These are phyloP conservation scores for Sternotherus odoratus DNA, from an alignment of 2,797 vertebrate genomes.

Conservation along the genomic window DNA sequence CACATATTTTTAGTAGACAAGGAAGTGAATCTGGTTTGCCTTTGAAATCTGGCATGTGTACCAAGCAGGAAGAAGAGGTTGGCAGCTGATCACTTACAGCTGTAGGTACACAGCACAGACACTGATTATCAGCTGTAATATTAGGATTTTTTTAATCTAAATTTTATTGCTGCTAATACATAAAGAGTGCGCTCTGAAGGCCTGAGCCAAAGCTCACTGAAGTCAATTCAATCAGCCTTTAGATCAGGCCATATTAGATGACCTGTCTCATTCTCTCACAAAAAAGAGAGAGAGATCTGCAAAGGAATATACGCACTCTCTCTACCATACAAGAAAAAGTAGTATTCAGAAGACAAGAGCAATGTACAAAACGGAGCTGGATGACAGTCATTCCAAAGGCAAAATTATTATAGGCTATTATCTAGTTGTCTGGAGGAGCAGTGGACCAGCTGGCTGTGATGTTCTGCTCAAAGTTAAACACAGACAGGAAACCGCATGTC, in stretches of 20 bases:
- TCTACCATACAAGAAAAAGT: not conserved
- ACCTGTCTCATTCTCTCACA: not conserved
- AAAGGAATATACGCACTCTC: not conserved
- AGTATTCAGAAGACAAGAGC: not conserved
- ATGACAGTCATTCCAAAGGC: conserved; percentile 67
- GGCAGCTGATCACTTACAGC: not conserved
- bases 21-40: conserved; percentile 41
- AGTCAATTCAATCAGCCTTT: not conserved
- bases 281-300: not conserved
- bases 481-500: conserved; percentile 98
- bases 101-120: not conserved
- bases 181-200: not conserved
- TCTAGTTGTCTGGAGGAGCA: conserved; percentile 79
- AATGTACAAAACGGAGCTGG: conserved; percentile 45
- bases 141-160: not conserved
- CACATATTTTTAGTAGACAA: conserved; percentile 21
- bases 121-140: not conserved
- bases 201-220: not conserved
- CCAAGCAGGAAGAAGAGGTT: conserved; percentile 8
- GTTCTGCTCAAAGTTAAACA: conserved; percentile 91
- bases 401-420: conserved; percentile 76
- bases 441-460: conserved; percentile 86
- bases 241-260: not conserved
- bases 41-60: not conserved
- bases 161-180: not conserved